These are phyloP conservation scores for Drosophila repletoides DNA, from an alignment of 1,140 invertebrate genomes.

Conservation along the genomic window DNA sequence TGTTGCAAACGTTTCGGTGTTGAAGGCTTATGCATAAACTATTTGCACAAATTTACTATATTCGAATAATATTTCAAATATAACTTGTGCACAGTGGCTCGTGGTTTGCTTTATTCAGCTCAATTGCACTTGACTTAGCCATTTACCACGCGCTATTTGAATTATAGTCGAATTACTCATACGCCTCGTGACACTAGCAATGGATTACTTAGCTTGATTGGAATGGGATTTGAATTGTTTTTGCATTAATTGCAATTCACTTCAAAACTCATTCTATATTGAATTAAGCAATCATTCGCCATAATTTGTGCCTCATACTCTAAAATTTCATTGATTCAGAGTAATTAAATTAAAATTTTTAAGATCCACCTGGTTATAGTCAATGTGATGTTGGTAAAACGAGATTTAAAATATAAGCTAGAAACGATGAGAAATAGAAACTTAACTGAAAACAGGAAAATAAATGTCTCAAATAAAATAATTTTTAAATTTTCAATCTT, in stretches of 20 bases:
- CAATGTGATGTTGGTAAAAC: neutral
- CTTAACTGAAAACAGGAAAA: neutral
- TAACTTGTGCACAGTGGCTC: neutral
- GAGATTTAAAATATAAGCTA: slow-evolving; percentile 7
- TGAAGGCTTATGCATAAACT: slow-evolving; percentile 35
- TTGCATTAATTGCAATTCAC: neutral
- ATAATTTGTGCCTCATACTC: no score
- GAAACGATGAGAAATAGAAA: no score
- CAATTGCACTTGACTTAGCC: slow-evolving; percentile 33
- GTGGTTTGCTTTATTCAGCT: slow-evolving; percentile 2
- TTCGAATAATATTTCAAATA: neutral
- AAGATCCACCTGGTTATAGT: neutral
- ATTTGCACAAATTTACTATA: neutral
- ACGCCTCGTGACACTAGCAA: slow-evolving; percentile 43
- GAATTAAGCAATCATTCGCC: no score
- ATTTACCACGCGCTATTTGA: slow-evolving; percentile 35
- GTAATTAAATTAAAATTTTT: neutral
- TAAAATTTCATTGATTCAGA: neutral
- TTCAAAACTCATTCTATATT: neutral
- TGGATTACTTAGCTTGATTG: slow-evolving; percentile 12
- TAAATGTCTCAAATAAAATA: slow-evolving; percentile 1
- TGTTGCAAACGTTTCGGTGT: neutral
- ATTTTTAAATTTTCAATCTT: no score
- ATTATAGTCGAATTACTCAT: slow-evolving; percentile 55
- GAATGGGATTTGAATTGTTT: slow-evolving; percentile 1